Conservation (phyloP, 2,888 invertebrate genomes). For the Pterostichus niger region DNA sequence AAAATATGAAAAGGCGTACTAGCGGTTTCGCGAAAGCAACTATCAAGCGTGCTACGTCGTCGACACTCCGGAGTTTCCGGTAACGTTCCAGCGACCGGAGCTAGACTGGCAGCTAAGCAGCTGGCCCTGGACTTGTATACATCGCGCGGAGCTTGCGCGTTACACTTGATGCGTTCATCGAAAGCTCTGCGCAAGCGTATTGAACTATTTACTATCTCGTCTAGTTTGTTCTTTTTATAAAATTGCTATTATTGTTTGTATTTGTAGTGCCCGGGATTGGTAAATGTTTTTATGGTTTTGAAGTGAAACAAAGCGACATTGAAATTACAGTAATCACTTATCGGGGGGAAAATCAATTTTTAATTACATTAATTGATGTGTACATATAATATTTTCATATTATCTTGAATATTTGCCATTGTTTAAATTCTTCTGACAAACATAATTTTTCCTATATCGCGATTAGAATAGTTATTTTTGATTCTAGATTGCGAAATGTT, state of each 20-base stretch:
- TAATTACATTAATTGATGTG: too few relatives aligned
- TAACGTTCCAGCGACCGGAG: background rate
- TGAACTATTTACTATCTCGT: constrained; percentile 6
- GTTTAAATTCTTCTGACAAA: too few relatives aligned
- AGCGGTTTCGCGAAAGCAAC: background rate
- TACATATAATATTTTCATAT: too few relatives aligned
- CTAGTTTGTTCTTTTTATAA: background rate
- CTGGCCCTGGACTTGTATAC: constrained; percentile 63
- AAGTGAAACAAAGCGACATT: too few relatives aligned
- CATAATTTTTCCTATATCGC: too few relatives aligned
- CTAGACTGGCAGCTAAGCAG: constrained; percentile 49
- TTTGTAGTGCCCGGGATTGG: background rate
- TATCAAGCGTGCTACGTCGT: background rate
- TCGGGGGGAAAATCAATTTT: too few relatives aligned
- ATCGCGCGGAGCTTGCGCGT: constrained; percentile 24
- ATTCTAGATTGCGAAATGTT: too few relatives aligned
- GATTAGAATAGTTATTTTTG: too few relatives aligned
- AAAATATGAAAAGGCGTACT: background rate
- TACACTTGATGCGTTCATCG: background rate
- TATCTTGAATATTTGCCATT: too few relatives aligned
- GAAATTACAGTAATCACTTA: too few relatives aligned
- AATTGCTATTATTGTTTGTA: background rate
- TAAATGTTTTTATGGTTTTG: too few relatives aligned
- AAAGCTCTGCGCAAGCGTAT: constrained; percentile 31
- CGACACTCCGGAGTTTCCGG: constrained; percentile 15